These are phyloP conservation scores for Synanthedon vespiformis DNA, from an alignment of 2,888 invertebrate genomes.

Conservation along the genomic window DNA sequence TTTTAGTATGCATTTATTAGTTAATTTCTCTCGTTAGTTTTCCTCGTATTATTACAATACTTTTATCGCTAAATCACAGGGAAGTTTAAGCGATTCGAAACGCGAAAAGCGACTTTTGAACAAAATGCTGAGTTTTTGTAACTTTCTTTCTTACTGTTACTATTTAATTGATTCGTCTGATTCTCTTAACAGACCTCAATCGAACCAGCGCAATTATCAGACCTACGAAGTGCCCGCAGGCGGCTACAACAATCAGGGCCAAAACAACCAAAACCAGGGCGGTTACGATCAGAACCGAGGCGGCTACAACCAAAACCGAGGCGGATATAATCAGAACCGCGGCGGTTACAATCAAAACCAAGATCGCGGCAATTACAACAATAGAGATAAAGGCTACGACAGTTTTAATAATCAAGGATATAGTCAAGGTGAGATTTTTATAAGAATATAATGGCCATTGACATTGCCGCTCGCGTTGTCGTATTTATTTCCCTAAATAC, in stretches of 20 bases:
- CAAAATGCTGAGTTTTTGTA: too few species aligned
- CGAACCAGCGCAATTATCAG: slow-evolving; percentile 37
- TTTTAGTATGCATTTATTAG: too few species aligned
- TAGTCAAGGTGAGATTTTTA: slow-evolving; percentile 1
- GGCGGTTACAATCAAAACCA: slow-evolving; percentile 11
- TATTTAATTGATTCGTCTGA: too few species aligned
- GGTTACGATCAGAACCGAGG: slow-evolving; percentile 4
- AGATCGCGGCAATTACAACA: slow-evolving; percentile 10
- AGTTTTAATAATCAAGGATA: slow-evolving; percentile 8
- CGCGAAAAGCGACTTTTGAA: too few species aligned
- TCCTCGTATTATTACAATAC: too few species aligned
- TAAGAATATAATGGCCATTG: too few species aligned
- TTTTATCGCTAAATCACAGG: too few species aligned
- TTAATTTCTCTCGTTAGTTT: too few species aligned
- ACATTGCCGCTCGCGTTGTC: too few species aligned
- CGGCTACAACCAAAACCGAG: slow-evolving; percentile 7
- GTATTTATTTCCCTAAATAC: too few species aligned
- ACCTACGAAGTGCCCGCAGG: slow-evolving; percentile 48
- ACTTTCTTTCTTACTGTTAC: too few species aligned
- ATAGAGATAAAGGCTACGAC: slow-evolving; percentile 9
- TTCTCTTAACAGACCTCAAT: slow-evolving; percentile 33
- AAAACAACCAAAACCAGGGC: slow-evolving; percentile 4
- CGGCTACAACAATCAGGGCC: slow-evolving; percentile 24
- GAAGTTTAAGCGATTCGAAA: too few species aligned
- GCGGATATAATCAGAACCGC: slow-evolving; percentile 12